Conservation (phyloP, 2,888 invertebrate species). For the Pristionchus fissidentatus region DNA sequence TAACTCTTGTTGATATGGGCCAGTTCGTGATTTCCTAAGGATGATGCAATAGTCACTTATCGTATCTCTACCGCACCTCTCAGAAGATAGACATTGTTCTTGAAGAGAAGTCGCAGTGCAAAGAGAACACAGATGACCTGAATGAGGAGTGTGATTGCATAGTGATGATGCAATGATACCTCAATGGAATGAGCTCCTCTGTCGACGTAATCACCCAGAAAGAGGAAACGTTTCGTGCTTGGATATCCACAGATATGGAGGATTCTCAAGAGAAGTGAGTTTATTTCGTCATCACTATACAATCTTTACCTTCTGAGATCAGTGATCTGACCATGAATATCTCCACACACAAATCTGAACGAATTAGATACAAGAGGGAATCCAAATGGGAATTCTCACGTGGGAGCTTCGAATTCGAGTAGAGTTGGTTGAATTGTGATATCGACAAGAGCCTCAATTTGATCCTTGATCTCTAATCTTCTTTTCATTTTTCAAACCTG, state of each 20-base stretch:
- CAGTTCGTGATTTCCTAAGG: conserved; percentile 60
- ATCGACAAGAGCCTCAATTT: not conserved
- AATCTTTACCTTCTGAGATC: conserved; percentile 10
- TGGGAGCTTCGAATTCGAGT: conserved; percentile 30
- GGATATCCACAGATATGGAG: conserved; percentile 30
- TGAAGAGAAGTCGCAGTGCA: conserved; percentile 58
- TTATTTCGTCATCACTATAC: not conserved
- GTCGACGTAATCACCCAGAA: conserved; percentile 47
- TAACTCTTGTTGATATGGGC: conserved; percentile 59
- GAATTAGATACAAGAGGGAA: not conserved
- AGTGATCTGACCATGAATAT: conserved; percentile 42
- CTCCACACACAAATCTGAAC: conserved; percentile 29
- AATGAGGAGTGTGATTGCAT: not conserved
- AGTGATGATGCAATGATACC: not conserved
- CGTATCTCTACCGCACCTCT: conserved; percentile 42
- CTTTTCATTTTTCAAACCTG: not conserved
- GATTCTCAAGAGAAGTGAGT: not conserved
- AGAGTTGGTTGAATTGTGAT: conserved; percentile 9
- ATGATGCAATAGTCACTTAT: not conserved
- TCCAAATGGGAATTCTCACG: not conserved
- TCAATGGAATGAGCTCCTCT: conserved; percentile 41
- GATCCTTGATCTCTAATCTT: not conserved
- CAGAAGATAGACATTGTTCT: conserved; percentile 60
- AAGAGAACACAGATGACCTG: conserved; percentile 57
- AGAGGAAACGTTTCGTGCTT: conserved; percentile 2